Evolutionary conservation across 1,140 invertebrate genomes (phyloP), one percentile per base, ranked within the genome.

Genomic region (Bombus haemorrhoidalis): DNA sequence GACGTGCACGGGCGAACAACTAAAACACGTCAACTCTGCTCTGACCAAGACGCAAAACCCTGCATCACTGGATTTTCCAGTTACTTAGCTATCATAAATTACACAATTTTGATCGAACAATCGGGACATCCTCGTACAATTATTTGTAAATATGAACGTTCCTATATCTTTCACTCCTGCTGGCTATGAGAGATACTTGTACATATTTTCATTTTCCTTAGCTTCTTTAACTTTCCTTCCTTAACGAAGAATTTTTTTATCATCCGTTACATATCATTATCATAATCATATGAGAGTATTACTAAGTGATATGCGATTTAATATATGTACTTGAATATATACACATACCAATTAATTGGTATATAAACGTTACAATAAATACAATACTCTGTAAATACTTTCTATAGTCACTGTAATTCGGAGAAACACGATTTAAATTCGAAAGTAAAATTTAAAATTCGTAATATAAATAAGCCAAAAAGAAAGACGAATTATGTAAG

Each of bases 1-100:
- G n/a, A 41, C 57, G 77, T 69, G 75, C 74, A 37, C 85, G 53
- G 47, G 68, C 47, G 68, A 81, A 85, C 85, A 80, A 80, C 68
- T 72, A 80, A 85, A 85, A 80, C 68, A 77, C 77, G 72, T 85
- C 77, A 73, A 53, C 76, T 25, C 9, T n/a, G 15, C 18, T 9
- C n/a, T 32, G 53, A 25, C 66, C 53, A 62, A 79, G 66, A 77
- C 64, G 62, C 64, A 62, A 59, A 69, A 59, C 34, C 22, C 18
- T 39, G 34, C n/a, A 39, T 22, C n/a, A 32, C 22, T 57, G 39
- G 34, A 62, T 41, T 77, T 64, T 77, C 34, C 62, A 13, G n/a
- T 66, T 6, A n/a, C 37, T 28, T 9, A 4, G 1, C 10, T n/a
- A 1, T 37, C 18, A 18, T 10, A 13, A 34, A 76, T 57, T 75